These are phyloP conservation scores for Melikaiella ostensackeni DNA, from an alignment of 2,888 invertebrate genomes.

Conservation along the genomic window DNA sequence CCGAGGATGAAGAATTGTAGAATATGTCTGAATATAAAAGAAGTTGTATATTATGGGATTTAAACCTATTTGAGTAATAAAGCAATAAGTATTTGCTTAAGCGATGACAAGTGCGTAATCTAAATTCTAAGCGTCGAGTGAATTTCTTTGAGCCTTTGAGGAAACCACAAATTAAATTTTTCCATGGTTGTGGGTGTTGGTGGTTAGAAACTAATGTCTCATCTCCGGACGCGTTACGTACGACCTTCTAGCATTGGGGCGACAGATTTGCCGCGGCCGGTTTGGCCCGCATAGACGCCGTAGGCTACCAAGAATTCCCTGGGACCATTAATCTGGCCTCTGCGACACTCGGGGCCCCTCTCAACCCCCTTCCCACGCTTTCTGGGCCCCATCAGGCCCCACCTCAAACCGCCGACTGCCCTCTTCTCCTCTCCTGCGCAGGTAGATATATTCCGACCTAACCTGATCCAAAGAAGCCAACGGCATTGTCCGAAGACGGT, in stretches of 20 bases:
- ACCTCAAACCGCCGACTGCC: constrained; percentile 48
- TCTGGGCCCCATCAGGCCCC: constrained; percentile 43
- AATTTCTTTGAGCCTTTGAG: background rate
- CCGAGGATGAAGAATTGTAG: too few species aligned
- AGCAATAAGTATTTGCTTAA: background rate
- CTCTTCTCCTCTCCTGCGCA: constrained; percentile 50
- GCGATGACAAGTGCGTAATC: background rate
- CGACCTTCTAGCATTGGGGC: constrained; percentile 55
- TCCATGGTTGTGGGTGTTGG: background rate
- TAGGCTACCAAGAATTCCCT: constrained; percentile 72
- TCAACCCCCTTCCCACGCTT: constrained; percentile 38
- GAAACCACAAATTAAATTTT: constrained; percentile 1
- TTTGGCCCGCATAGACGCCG: constrained; percentile 43
- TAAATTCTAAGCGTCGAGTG: too few species aligned
- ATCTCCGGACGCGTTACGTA: constrained; percentile 43
- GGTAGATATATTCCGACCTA: constrained; percentile 53
- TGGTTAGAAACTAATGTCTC: constrained; percentile 20
- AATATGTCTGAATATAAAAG: too few species aligned
- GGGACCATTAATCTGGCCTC: constrained; percentile 74
- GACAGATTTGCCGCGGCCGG: constrained; percentile 58
- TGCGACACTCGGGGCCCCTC: constrained; percentile 68
- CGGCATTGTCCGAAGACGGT: constrained; percentile 57
- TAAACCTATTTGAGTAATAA: too few species aligned
- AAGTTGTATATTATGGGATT: too few species aligned
- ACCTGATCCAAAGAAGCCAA: constrained; percentile 55